phyloP scores from a whole-genome alignment of 2,113 vertebrate species.

The Ceyx melanurus region DNA sequence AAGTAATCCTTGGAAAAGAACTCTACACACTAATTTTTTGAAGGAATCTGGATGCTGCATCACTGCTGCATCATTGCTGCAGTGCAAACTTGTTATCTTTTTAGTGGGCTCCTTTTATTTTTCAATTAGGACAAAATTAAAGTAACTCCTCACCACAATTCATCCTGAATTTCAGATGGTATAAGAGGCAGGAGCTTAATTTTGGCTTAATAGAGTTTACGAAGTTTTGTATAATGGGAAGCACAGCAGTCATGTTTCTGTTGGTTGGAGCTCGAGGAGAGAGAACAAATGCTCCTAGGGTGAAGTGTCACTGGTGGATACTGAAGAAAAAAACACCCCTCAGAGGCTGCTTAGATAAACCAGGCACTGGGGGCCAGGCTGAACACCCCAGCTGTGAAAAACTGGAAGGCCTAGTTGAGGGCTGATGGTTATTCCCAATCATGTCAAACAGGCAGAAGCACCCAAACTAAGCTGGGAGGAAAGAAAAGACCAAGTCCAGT shows the following conservation, averaged over 20 bases:
- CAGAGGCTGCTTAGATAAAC: not conserved
- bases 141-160: not conserved
- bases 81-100: not conserved
- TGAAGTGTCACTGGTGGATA: not conserved
- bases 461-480: not conserved
- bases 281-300: no score
- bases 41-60: not conserved
- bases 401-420: rapidly evolving
- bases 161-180: not conserved
- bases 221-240: not conserved
- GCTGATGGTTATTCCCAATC: not conserved
- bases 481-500: not conserved
- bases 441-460: not conserved
- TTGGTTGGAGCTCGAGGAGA: rapidly evolving
- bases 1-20: not conserved
- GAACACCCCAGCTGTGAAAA: not conserved
- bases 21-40: not conserved
- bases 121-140: not conserved
- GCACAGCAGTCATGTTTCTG: not conserved
- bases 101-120: not conserved
- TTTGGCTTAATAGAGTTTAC: not conserved
- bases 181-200: not conserved
- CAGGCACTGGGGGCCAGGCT: not conserved
- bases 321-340: not conserved
- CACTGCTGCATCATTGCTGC: not conserved